A percentile compares a stretch with the other conserved stretches of the same genome.
Evolutionary conservation across 2,113 vertebrate species (phyloP).

Genomic region (Oreamnos americanus): DNA sequence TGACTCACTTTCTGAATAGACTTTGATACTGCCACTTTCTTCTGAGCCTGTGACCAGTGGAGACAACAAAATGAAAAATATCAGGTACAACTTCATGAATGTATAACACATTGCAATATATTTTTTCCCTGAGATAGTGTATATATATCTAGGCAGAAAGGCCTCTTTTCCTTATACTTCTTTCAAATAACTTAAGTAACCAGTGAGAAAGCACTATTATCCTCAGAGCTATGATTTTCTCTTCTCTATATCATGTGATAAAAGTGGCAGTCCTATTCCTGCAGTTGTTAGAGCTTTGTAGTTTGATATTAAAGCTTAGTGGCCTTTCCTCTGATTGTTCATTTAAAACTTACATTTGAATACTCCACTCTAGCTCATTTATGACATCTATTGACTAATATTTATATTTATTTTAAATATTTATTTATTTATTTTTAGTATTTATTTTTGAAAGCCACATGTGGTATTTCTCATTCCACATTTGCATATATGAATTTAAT

Average conservation of each 20-base stretch:
- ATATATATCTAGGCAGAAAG: neutral
- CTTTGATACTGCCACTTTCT: neutral
- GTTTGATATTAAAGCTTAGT: neutral
- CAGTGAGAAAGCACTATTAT: neutral
- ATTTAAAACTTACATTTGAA: neutral
- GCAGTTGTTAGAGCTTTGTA: neutral
- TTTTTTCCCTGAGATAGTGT: neutral
- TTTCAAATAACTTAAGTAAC: neutral
- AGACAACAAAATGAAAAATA: slow-evolving; percentile 7
- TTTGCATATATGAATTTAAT: neutral
- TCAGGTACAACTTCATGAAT: neutral
- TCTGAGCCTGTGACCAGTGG: neutral
- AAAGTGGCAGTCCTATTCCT: neutral
- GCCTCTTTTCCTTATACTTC: neutral
- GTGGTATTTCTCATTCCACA: neutral
- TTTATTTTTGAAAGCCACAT: neutral
- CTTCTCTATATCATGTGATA: neutral
- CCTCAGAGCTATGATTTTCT: neutral
- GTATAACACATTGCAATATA: neutral
- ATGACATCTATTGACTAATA: neutral
- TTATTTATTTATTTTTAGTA: neutral
- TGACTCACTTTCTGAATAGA: neutral
- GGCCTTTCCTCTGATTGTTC: neutral
- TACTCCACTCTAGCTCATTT: neutral
- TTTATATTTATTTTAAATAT: neutral